phyloP scores from a whole-genome alignment of 2,888 invertebrate species.

The Apamea anceps region DNA sequence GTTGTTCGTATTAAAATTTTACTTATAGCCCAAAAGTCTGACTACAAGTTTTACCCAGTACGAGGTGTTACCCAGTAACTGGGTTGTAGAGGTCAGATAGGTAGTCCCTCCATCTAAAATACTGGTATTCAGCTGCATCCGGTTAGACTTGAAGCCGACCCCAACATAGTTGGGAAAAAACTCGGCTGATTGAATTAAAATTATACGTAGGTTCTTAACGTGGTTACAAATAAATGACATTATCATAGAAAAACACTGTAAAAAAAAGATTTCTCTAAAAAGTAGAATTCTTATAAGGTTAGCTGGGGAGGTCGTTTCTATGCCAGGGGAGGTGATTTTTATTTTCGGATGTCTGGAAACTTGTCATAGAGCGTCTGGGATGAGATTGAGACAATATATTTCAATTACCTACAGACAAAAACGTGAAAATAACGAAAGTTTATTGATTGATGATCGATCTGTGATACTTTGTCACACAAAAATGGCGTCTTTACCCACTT shows the following conservation, averaged over 20 bases:
- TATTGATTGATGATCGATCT: constrained; percentile 14
- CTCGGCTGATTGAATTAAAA: background rate
- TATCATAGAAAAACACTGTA: background rate
- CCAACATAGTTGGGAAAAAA: background rate
- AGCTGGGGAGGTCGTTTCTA: background rate
- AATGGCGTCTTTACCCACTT: background rate
- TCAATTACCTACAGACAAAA: background rate
- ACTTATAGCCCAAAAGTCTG: background rate
- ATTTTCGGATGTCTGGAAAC: background rate
- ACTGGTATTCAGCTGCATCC: background rate
- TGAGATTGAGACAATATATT: background rate
- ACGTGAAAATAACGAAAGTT: background rate
- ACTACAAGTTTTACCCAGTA: too few species aligned
- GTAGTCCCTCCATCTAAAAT: background rate
- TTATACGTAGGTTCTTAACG: background rate
- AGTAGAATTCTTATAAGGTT: background rate
- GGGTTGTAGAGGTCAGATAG: background rate
- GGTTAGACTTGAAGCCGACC: background rate
- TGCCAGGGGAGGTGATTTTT: background rate
- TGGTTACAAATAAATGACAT: background rate
- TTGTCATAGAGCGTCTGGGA: background rate
- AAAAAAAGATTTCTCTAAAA: background rate
- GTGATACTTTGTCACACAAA: background rate
- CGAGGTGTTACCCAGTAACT: background rate
- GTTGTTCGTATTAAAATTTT: background rate